Evolutionary conservation across 2,113 vertebrate genomes (phyloP), one percentile per base, ranked within the genome.

Genomic region (Himantopus leucocephalus): DNA sequence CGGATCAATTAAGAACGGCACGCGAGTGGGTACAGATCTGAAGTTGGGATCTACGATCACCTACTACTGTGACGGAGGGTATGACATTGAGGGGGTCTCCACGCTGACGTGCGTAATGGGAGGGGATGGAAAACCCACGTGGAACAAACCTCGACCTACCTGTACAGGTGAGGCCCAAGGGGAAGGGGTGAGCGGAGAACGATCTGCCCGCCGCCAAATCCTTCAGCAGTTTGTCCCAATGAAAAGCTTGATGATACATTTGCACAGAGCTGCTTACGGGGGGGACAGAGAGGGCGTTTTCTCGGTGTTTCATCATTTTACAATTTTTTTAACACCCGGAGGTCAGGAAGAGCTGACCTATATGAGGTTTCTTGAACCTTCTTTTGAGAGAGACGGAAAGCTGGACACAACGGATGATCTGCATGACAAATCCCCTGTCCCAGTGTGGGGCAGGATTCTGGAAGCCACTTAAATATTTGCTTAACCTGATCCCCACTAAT

Each of bases 1-100:
- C 0, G 99, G 99, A 1, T 92, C 98, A 6, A 97, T 99, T 85
- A 99, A 98, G 96, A 99, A 99, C 0, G 99, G 99, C 74, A 99
- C 99, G 0, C 98, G 99, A 20, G 98, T 98, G 91, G 99, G 99
- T 4, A 97, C 98, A 0, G 99, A 99, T 50, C 98, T 99, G 93
- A 99, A 99, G 97, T 98, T 99, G 96, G 99, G 99, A 27, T 99
- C 99, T 37, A 98, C 98, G 1, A 91, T 99, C 87, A 99, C 99
- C 95, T 99, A 99, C 98, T 99, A 99, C 98, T 99, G 99, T 11
- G 99, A 99, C 3, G 99, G 98, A 2, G 99, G 99, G 84, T 99
- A 99, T 37, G 98, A 98, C 13, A 98, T 99, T 9, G 98, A 99
- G 73, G 99, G 99, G 71, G 98, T 98, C 74, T 96, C 99, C 60